A percentile compares a stretch with the other conserved stretches of the same genome.
These are phyloP conservation scores for Lanistes nyassanus DNA, from an alignment of 1,140 invertebrate genomes.

Conservation along the genomic window DNA sequence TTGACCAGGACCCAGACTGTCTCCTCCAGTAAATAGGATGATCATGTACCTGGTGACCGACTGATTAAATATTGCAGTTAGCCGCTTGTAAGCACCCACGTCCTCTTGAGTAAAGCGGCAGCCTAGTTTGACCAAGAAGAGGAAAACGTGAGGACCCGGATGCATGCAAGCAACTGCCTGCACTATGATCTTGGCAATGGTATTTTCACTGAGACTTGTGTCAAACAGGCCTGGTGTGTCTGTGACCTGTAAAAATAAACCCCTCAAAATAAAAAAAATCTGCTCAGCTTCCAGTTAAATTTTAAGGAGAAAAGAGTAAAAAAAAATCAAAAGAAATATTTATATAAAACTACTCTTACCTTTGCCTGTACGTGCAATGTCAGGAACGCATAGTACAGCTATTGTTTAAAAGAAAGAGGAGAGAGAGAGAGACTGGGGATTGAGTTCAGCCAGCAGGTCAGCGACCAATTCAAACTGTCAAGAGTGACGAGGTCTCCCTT, in stretches of 20 bases:
- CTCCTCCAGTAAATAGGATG: background rate
- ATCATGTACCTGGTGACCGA: background rate
- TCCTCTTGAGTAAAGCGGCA: background rate
- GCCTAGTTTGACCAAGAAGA: background rate
- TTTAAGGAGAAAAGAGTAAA: background rate
- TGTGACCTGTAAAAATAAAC: background rate
- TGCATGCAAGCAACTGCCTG: background rate
- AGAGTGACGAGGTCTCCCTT: no score
- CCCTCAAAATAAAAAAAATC: no score
- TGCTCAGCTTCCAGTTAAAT: no score
- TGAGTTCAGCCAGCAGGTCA: no score
- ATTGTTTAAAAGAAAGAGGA: no score
- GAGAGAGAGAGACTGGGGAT: no score
- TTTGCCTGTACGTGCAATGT: no score
- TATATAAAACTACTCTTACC: background rate
- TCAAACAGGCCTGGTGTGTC: background rate
- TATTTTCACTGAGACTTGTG: background rate
- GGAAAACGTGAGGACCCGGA: conserved; percentile 19
- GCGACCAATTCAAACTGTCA: no score
- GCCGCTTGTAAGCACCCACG: background rate
- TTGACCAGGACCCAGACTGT: background rate
- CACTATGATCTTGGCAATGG: background rate
- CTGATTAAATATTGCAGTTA: background rate
- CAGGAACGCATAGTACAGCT: no score
- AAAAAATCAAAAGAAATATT: background rate